Evolutionary conservation across 2,888 invertebrate species (phyloP), one percentile per base, ranked within the genome.

Genomic region (Cybosia mesomella): DNA sequence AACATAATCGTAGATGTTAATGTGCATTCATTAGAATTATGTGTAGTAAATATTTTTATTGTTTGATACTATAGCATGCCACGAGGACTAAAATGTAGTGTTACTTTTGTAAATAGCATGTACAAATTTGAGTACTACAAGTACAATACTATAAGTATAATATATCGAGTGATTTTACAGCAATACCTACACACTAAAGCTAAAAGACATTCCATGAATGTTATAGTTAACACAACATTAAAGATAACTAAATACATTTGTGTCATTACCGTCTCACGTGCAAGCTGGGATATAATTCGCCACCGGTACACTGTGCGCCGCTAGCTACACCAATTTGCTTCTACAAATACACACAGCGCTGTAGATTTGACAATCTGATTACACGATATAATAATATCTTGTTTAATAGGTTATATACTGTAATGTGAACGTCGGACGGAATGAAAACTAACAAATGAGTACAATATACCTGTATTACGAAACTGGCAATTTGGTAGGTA

Each of bases 321-420:
- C 58, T 67, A 73, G 71, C 74, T 83, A 79, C 80, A 82, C 82
- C 81, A 86, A 87, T 87, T 87, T 85, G 80, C 83, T 80, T 79
- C 79, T 75, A 80, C 84, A 87, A 86, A 86, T 83, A 85, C 66
- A 71, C 72, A 76, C 68, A 67, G 72, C 49, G 71, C 66, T 68
- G 73, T 62, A 77, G 72, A 73, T 72, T 71, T 68, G 61, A 71
- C 76, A 60, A 65, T 72, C 63, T 71, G 64, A 77, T 79, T 72
- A 77, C 54, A 66, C 63, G 54, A 66, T 71, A 65, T 70, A 67
- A 76, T 78, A 71, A 76, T 76, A 67, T 43, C 58, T 64, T 58
- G 70, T 58, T 64, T 74, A 77, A 80, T 80, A 76, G 64, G 61
- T 49, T 9, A 21, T 61, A 39, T 66, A 15, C 22, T 49, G n/a